These are phyloP conservation scores for Drosophila aff. DNA, from an alignment of 1,140 invertebrate genomes.

Conservation along the genomic window DNA sequence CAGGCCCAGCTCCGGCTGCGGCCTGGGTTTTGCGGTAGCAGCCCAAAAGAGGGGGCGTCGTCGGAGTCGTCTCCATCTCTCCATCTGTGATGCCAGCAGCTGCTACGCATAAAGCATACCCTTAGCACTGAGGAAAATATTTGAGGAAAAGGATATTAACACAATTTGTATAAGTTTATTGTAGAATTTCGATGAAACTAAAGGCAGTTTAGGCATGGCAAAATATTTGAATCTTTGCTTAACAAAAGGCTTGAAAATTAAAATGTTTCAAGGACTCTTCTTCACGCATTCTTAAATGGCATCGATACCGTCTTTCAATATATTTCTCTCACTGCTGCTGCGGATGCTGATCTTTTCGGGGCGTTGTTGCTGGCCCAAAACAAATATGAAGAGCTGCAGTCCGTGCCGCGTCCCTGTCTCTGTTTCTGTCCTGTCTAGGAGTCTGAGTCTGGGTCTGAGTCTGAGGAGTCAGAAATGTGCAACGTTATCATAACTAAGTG, in stretches of 20 bases:
- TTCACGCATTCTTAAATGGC: background rate
- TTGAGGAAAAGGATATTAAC: background rate
- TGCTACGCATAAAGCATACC: conserved; percentile 80
- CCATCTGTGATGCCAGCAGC: conserved; percentile 62
- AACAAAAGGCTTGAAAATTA: background rate
- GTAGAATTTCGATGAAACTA: background rate
- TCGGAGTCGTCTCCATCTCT: conserved; percentile 67
- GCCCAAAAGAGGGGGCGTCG: conserved; percentile 76
- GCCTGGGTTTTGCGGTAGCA: conserved; percentile 59
- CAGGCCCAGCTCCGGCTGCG: conserved; percentile 1
- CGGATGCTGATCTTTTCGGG: conserved; percentile 56
- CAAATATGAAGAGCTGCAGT: conserved; percentile 61
- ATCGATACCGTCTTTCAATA: background rate
- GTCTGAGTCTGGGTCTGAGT: conserved; percentile 6
- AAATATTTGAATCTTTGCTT: background rate
- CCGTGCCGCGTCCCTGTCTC: conserved; percentile 25
- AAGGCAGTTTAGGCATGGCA: background rate
- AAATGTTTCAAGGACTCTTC: background rate
- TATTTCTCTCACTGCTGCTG: conserved; percentile 36
- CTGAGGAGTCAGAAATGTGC: conserved; percentile 69
- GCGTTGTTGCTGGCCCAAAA: conserved; percentile 68
- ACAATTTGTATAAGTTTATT: background rate
- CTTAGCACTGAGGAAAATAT: conserved; percentile 29
- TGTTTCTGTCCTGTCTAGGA: conserved; percentile 24
- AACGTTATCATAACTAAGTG: conserved; percentile 83